These are phyloP conservation scores for Montipora foliosa DNA, from an alignment of 64 coral and sea anemone species.

Conservation along the genomic window DNA sequence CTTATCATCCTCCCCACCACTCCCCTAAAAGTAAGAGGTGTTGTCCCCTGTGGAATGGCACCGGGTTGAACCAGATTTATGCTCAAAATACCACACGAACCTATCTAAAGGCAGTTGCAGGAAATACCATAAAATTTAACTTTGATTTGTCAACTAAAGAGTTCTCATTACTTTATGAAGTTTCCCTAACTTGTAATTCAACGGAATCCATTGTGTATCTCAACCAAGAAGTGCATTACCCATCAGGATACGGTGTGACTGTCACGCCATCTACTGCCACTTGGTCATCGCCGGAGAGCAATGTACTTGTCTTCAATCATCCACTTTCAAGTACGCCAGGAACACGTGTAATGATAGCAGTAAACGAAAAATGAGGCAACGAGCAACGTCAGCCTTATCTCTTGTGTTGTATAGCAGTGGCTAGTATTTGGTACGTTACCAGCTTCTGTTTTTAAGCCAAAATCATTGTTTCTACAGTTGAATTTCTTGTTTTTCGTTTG, in stretches of 20 bases:
- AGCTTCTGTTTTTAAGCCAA: too few relatives aligned
- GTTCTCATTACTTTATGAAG: slow-evolving; percentile 66
- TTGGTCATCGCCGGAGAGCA: slow-evolving; percentile 36
- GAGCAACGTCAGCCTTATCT: not conserved
- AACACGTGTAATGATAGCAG: slow-evolving; percentile 5
- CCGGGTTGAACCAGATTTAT: slow-evolving; percentile 70
- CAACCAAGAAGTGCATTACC: slow-evolving; percentile 80
- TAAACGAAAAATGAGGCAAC: not conserved
- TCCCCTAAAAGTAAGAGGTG: slow-evolving; percentile 2
- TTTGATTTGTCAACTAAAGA: slow-evolving; percentile 74
- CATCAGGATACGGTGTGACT: slow-evolving; percentile 41
- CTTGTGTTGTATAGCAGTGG: too few relatives aligned
- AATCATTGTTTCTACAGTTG: too few relatives aligned
- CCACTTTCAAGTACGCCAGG: not conserved
- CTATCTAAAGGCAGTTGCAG: slow-evolving; percentile 85
- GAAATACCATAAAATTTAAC: slow-evolving; percentile 68
- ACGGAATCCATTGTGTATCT: slow-evolving; percentile 75
- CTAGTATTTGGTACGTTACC: too few relatives aligned
- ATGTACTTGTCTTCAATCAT: slow-evolving; percentile 33
- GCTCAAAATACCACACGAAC: slow-evolving; percentile 66
- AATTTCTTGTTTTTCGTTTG: too few relatives aligned
- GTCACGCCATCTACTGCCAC: slow-evolving; percentile 47
- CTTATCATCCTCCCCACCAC: slow-evolving; percentile 47
- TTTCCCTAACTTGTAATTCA: slow-evolving; percentile 64
- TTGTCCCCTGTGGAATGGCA: slow-evolving; percentile 64